Conservation (phyloP, 1,140 invertebrate genomes). For the Leptinotarsa defecta region DNA sequence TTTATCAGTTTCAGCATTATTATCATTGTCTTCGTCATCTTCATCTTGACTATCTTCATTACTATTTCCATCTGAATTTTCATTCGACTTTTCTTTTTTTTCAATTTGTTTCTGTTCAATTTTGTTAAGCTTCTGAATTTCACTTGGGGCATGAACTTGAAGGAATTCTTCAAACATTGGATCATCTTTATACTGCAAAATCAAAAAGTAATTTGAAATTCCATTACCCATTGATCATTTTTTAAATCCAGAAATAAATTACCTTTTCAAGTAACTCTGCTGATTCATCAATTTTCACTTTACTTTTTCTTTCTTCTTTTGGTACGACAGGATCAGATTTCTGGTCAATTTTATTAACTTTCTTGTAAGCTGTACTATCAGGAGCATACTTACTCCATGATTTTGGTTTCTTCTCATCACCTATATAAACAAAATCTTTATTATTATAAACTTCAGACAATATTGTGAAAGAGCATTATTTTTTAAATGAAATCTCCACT, state of each 20-base stretch:
- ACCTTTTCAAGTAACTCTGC: slow-evolving; percentile 70
- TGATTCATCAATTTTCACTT: slow-evolving; percentile 54
- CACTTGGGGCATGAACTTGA: slow-evolving; percentile 72
- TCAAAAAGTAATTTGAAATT: slow-evolving; percentile 24
- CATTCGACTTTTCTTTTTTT: slow-evolving; percentile 40
- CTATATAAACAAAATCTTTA: slow-evolving; percentile 53
- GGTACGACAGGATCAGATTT: slow-evolving; percentile 9
- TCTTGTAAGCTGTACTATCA: slow-evolving; percentile 70
- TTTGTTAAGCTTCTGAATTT: slow-evolving; percentile 55
- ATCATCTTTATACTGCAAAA: no score
- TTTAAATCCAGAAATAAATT: slow-evolving; percentile 16
- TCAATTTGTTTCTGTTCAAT: slow-evolving; percentile 50
- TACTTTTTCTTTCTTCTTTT: slow-evolving; percentile 45
- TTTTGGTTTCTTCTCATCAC: slow-evolving; percentile 82
- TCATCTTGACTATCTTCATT: slow-evolving; percentile 34
- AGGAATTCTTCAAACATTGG: slow-evolving; percentile 77
- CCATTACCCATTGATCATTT: no score
- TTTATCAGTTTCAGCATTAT: slow-evolving; percentile 55
- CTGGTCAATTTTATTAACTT: slow-evolving; percentile 55
- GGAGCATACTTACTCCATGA: slow-evolving; percentile 86
- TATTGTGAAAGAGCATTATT: no score
- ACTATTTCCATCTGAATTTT: slow-evolving; percentile 36
- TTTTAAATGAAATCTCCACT: no score
- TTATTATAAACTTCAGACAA: no score
- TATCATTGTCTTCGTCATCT: slow-evolving; percentile 41